Conservation (phyloP, 2,888 invertebrate genomes). For the Tuta absoluta region DNA sequence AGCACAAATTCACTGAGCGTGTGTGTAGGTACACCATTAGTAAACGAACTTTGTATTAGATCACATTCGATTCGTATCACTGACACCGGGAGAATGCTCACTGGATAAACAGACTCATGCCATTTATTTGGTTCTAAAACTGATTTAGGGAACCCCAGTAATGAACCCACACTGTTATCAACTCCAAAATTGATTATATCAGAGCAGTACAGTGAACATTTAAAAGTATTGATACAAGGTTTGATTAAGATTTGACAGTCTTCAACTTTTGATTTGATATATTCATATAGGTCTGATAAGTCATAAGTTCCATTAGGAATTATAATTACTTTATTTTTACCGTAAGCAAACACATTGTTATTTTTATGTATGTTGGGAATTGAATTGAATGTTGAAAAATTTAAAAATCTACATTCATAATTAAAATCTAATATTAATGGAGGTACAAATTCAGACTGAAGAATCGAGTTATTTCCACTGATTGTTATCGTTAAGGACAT, state of each 20-base stretch:
- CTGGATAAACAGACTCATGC: conserved; percentile 25
- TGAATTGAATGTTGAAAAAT: conserved; percentile 26
- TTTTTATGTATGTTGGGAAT: conserved; percentile 19
- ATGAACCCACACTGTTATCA: background rate
- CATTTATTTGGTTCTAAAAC: conserved; percentile 12
- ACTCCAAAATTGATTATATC: background rate
- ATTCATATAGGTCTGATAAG: background rate
- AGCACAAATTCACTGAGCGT: conserved; percentile 29
- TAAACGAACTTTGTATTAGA: conserved; percentile 25
- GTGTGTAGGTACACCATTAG: conserved; percentile 27
- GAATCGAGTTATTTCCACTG: conserved; percentile 11
- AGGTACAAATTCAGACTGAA: conserved; percentile 10
- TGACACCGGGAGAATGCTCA: conserved; percentile 26
- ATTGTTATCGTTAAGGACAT: conserved; percentile 15
- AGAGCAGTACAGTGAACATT: background rate
- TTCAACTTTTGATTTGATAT: background rate
- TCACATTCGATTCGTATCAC: conserved; percentile 30
- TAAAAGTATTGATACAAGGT: background rate
- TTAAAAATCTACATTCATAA: conserved; percentile 28
- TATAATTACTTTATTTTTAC: conserved; percentile 12
- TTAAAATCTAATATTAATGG: conserved; percentile 20
- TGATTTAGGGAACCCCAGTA: background rate
- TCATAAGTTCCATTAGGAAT: conserved; percentile 14
- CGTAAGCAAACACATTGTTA: conserved; percentile 27
- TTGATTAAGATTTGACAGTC: background rate